Conservation (phyloP, 2,888 invertebrate genomes). For the Baronia brevicornis region DNA sequence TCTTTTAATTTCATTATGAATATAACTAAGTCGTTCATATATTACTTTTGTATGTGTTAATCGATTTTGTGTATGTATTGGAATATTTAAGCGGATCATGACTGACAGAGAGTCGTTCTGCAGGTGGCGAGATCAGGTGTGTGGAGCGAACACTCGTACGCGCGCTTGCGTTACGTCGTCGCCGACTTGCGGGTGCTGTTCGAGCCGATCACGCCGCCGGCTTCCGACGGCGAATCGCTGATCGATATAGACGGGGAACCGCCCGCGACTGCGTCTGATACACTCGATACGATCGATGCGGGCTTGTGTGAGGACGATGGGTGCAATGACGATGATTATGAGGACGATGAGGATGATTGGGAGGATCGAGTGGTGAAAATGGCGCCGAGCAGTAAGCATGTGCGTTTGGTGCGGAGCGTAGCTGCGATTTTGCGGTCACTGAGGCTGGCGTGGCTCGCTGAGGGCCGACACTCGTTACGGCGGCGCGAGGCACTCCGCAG, state of each 20-base stretch:
- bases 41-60: too few relatives aligned
- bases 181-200: slow-evolving; percentile 24
- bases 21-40: too few relatives aligned
- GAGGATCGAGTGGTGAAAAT: slow-evolving; percentile 24
- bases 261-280: slow-evolving; percentile 19
- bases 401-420: slow-evolving; percentile 33
- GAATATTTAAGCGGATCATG: not conserved
- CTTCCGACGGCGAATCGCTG: slow-evolving; percentile 19
- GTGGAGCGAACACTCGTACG: slow-evolving; percentile 62
- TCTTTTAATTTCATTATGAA: too few relatives aligned
- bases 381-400: slow-evolving; percentile 36
- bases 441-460: slow-evolving; percentile 19
- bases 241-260: slow-evolving; percentile 17
- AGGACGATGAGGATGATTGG: slow-evolving; percentile 14
- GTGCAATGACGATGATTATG: not conserved
- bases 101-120: not conserved
- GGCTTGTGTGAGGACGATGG: slow-evolving; percentile 34
- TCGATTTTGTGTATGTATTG: too few relatives aligned
- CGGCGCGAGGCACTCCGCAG: slow-evolving; percentile 18
- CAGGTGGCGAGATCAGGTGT: slow-evolving; percentile 35
- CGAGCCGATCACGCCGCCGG: slow-evolving; percentile 27
- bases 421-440: slow-evolving; percentile 35
- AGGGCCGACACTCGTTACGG: slow-evolving; percentile 16
- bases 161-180: slow-evolving; percentile 32
- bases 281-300: slow-evolving; percentile 13